These are phyloP conservation scores for Anguilla marmorata DNA, from an alignment of 2,797 vertebrate species.

Conservation along the genomic window DNA sequence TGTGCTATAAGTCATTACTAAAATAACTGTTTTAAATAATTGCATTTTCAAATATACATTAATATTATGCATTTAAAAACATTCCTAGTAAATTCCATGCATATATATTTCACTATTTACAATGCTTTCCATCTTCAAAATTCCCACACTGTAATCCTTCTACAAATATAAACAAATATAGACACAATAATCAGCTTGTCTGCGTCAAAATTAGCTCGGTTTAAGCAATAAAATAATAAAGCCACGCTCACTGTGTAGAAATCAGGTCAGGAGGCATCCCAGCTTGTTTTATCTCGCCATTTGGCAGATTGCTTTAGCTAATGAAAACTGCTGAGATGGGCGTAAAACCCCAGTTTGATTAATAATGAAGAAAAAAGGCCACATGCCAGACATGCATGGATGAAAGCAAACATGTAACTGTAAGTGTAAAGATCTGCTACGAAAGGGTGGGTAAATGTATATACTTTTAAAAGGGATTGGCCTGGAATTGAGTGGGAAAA, in stretches of 20 bases:
- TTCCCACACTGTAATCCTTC: not conserved
- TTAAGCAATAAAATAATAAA: constrained; percentile 15
- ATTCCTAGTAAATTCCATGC: not conserved
- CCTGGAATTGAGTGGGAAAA: not conserved
- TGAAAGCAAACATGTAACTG: not conserved
- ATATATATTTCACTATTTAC: constrained; percentile 7
- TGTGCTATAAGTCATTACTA: not conserved
- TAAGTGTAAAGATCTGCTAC: not conserved
- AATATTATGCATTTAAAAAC: not conserved
- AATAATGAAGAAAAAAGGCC: constrained; percentile 18
- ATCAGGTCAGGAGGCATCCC: not conserved
- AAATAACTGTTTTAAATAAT: not conserved
- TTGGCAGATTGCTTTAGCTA: constrained; percentile 10
- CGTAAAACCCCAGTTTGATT: constrained; percentile 21
- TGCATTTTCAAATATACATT: not conserved
- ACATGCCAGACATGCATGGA: not conserved
- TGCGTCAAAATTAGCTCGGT: constrained; percentile 16
- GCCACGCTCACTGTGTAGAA: constrained; percentile 8
- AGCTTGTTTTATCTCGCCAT: constrained; percentile 7
- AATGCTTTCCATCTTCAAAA: not conserved
- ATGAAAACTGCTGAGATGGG: constrained; percentile 17
- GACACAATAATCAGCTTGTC: not conserved
- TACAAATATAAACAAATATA: not conserved
- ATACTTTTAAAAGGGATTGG: not conserved
- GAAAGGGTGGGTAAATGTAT: not conserved